Evolutionary conservation across 2,888 invertebrate genomes (phyloP).

Genomic region (Strigamia maritima): DNA sequence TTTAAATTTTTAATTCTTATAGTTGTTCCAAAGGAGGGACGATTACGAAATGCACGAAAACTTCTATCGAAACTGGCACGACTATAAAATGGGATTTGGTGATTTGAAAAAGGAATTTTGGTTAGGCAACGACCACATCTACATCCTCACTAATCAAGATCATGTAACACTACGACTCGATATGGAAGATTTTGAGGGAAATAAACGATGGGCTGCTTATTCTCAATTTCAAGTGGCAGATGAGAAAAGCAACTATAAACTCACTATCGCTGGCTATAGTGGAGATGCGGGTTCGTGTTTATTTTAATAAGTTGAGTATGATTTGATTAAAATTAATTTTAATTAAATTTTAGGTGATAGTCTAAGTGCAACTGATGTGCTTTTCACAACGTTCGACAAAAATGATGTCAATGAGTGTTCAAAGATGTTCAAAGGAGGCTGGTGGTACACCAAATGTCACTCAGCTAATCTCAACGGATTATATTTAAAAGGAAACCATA

Average conservation of each 20-base stretch:
- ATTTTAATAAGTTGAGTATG: not conserved
- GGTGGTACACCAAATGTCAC: not conserved
- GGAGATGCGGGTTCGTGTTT: constrained; percentile 42
- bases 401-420: not conserved
- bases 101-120: not conserved
- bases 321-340: not conserved
- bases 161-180: constrained; percentile 44
- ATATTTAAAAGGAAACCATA: not conserved
- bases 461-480: not conserved
- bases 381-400: not conserved
- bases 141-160: constrained; percentile 42
- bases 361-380: not conserved
- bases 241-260: constrained; percentile 42
- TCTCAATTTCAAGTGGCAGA: constrained; percentile 42
- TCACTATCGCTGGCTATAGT: constrained; percentile 42
- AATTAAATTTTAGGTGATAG: not conserved
- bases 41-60: not conserved
- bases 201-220: constrained; percentile 42
- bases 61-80: not conserved
- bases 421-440: not conserved
- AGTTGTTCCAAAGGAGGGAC: not conserved
- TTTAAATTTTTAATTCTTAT: not conserved
- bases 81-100: not conserved
- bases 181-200: constrained; percentile 43
- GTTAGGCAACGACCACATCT: constrained; percentile 43